These are phyloP conservation scores for Punctoribates punctum DNA, from an alignment of 2,888 invertebrate genomes.

Conservation along the genomic window DNA sequence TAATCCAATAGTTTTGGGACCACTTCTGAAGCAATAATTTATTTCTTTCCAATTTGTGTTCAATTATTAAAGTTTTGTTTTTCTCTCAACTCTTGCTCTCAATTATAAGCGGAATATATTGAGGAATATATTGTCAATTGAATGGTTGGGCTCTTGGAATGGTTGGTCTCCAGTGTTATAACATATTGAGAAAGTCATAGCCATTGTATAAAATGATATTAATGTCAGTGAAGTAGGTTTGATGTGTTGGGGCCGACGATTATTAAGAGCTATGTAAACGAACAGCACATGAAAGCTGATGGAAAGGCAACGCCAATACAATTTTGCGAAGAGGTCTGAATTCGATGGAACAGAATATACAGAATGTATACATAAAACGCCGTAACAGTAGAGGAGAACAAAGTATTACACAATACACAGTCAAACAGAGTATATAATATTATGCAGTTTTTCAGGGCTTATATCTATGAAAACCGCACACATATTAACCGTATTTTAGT, in stretches of 20 bases:
- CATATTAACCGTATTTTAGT: conserved; percentile 26
- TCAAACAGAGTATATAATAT: conserved; percentile 6
- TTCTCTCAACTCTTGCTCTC: conserved; percentile 10
- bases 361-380: background rate
- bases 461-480: conserved; percentile 23
- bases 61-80: conserved; percentile 7
- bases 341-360: background rate
- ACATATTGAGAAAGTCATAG: conserved; percentile 12
- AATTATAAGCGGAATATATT: background rate
- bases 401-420: conserved; percentile 19
- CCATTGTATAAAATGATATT: conserved; percentile 36
- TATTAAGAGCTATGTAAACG: conserved; percentile 38
- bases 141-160: conserved; percentile 9
- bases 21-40: background rate
- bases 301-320: conserved; percentile 19
- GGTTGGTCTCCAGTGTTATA: conserved; percentile 30
- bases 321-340: conserved; percentile 15
- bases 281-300: conserved; percentile 6
- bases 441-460: conserved; percentile 3
- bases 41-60: background rate
- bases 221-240: conserved; percentile 36
- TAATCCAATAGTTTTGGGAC: too few species aligned
- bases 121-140: background rate
- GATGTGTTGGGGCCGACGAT: conserved; percentile 26
- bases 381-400: background rate